phyloP scores from a whole-genome alignment of 2,797 vertebrate genomes.

The Pterois miles region DNA sequence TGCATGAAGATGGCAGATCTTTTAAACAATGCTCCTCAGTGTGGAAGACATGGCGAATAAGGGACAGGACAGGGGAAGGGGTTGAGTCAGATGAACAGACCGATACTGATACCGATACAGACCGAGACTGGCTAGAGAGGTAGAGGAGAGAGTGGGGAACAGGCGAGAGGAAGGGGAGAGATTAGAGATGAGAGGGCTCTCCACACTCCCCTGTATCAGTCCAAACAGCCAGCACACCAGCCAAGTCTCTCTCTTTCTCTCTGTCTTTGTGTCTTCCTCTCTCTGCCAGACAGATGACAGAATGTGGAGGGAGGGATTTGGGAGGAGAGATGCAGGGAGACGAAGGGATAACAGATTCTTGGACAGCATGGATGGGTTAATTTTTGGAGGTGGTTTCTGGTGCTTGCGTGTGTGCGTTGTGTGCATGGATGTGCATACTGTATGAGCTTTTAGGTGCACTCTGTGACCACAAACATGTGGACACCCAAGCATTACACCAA shows the following conservation, averaged over 20 bases:
- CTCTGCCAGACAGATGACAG: conserved; percentile 63
- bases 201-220: conserved; percentile 55
- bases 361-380: conserved; percentile 29
- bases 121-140: conserved; percentile 14
- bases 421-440: neutral
- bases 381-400: conserved; percentile 15
- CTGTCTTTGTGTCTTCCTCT: conserved; percentile 13
- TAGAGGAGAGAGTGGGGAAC: conserved; percentile 26
- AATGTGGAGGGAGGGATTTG: conserved; percentile 66
- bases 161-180: conserved; percentile 9
- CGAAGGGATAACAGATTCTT: conserved; percentile 57
- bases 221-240: conserved; percentile 56
- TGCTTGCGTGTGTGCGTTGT: neutral
- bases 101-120: too few species aligned
- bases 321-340: conserved; percentile 49
- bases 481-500: neutral
- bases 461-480: neutral
- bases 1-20: neutral
- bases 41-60: neutral
- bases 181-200: conserved; percentile 61
- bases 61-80: neutral
- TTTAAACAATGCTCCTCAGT: neutral
- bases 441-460: conserved; percentile 5
- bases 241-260: conserved; percentile 45
- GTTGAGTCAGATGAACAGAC: conserved; percentile 24